A percentile compares a stretch with the other conserved stretches of the same genome.
Conservation (phyloP, 2,888 invertebrate species). For the Nemurella pictetii region DNA sequence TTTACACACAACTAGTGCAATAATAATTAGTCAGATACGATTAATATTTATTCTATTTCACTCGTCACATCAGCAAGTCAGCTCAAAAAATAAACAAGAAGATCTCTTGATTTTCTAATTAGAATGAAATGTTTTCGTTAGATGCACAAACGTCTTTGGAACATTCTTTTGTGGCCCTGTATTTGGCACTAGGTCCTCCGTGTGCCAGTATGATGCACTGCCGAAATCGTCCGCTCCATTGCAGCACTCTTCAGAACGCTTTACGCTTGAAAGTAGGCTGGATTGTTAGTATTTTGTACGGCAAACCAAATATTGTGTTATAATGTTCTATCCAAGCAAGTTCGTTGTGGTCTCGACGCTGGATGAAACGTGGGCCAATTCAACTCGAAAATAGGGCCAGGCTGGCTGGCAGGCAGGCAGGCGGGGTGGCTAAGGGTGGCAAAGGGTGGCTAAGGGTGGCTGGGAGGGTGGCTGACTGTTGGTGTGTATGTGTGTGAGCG, state of each 20-base stretch:
- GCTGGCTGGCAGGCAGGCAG: neutral
- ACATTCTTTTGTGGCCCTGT: too few relatives aligned
- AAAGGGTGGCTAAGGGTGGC: neutral
- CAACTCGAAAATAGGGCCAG: neutral
- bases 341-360: neutral
- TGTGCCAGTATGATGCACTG: too few relatives aligned
- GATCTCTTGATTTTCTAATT: too few relatives aligned
- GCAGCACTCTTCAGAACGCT: neutral
- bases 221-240: neutral
- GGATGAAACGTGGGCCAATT: neutral
- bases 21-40: neutral
- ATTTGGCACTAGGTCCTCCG: too few relatives aligned
- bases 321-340: neutral
- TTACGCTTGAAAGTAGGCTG: neutral
- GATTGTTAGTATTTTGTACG: neutral
- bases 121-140: too few relatives aligned
- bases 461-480: neutral
- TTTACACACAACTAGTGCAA: neutral
- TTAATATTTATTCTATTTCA: neutral
- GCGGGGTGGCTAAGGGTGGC: neutral
- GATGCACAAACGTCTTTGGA: too few relatives aligned
- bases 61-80: neutral
- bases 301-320: neutral
- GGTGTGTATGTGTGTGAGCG: neutral
- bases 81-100: neutral